Percentiles rank a stretch among this genome's conserved stretches.
phyloP scores from a whole-genome alignment of 2,888 invertebrate genomes.

The Pimpla rufipes region DNA sequence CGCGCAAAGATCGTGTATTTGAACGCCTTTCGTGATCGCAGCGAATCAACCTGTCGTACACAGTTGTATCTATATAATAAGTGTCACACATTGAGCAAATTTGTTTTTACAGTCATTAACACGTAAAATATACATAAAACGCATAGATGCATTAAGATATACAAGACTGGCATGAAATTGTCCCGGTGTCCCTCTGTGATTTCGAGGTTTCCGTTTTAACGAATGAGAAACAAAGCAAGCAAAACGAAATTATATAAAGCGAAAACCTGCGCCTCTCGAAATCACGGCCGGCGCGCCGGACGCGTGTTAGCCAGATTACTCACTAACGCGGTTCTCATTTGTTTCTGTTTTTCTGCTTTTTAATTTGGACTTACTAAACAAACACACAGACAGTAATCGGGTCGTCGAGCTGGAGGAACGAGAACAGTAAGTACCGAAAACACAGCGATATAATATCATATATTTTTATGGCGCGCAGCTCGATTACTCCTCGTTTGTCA shows the following conservation, averaged over 20 bases:
- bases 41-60: not conserved
- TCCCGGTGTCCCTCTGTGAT: conserved; percentile 46
- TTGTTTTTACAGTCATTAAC: conserved; percentile 45
- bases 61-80: conserved; percentile 1
- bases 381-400: conserved; percentile 91
- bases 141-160: conserved; percentile 65
- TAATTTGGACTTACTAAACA: conserved; percentile 86
- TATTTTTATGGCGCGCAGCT: conserved; percentile 45
- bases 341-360: conserved; percentile 86
- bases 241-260: conserved; percentile 43
- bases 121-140: conserved; percentile 52
- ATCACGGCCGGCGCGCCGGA: conserved; percentile 29
- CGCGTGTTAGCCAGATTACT: conserved; percentile 73
- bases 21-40: conserved; percentile 15
- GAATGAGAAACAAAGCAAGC: conserved; percentile 14
- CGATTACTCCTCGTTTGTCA: not conserved
- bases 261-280: conserved; percentile 48
- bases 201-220: conserved; percentile 48
- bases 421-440: conserved; percentile 91
- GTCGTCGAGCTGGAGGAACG: conserved; percentile 92
- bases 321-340: conserved; percentile 86
- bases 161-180: conserved; percentile 59
- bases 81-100: conserved; percentile 29
- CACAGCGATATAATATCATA: conserved; percentile 51
- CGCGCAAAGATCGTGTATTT: conserved; percentile 26